These are phyloP conservation scores for Pelosia muscerda DNA, from an alignment of 2,888 invertebrate genomes.

Conservation along the genomic window DNA sequence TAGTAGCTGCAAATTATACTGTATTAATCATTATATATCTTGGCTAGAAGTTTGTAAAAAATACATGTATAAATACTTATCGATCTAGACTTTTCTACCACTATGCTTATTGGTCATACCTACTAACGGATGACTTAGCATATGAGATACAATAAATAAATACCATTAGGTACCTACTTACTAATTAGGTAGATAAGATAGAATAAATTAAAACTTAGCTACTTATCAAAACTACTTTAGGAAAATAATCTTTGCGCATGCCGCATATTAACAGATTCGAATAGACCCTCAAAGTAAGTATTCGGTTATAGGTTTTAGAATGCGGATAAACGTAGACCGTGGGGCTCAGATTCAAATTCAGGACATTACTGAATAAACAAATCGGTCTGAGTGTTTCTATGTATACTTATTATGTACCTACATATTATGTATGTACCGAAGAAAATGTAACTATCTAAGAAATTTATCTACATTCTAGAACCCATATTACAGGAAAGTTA, in stretches of 20 bases:
- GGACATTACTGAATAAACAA: background rate
- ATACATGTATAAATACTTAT: background rate
- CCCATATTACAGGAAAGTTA: too few species aligned
- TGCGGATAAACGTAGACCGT: background rate
- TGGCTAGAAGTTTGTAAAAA: background rate
- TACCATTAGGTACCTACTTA: background rate
- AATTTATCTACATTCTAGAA: too few species aligned
- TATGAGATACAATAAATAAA: background rate
- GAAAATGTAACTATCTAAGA: too few species aligned
- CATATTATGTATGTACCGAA: too few species aligned
- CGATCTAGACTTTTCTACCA: background rate
- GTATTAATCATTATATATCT: background rate
- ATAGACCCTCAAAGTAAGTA: too few species aligned
- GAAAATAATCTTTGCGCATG: background rate
- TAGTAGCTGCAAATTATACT: background rate
- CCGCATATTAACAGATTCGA: too few species aligned
- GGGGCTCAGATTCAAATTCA: background rate
- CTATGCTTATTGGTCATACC: background rate
- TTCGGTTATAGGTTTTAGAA: too few species aligned
- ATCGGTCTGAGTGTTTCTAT: too few species aligned
- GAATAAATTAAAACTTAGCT: background rate
- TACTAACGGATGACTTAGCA: background rate
- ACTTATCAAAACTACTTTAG: background rate
- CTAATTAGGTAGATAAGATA: background rate
- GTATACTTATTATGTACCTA: too few species aligned